A percentile compares a stretch with the other conserved stretches of the same genome.
Conservation (phyloP, 2,888 invertebrate species). For the Lissocephala sabroskyi region DNA sequence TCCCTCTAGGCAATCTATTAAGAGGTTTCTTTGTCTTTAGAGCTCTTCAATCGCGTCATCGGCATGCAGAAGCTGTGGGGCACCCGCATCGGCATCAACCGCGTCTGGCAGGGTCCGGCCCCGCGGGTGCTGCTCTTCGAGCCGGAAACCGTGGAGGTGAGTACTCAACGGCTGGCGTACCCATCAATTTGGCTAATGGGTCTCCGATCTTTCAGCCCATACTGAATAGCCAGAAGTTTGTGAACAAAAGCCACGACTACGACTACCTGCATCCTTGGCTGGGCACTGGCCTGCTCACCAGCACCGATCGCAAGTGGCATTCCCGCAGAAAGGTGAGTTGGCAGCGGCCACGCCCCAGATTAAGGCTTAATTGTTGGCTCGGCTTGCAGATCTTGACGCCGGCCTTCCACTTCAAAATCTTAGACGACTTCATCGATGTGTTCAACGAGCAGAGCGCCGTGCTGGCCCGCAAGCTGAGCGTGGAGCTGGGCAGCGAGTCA, state of each 20-base stretch:
- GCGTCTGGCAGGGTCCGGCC: slow-evolving; percentile 73
- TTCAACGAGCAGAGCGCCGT: slow-evolving; percentile 77
- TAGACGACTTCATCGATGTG: slow-evolving; percentile 79
- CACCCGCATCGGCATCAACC: slow-evolving; percentile 73
- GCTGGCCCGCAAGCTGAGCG: slow-evolving; percentile 74
- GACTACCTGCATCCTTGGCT: slow-evolving; percentile 76
- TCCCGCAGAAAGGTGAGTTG: slow-evolving; percentile 74
- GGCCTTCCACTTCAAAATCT: slow-evolving; percentile 80
- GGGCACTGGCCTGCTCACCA: slow-evolving; percentile 75
- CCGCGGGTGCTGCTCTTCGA: slow-evolving; percentile 74
- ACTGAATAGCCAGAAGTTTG: slow-evolving; percentile 75
- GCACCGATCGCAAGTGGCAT: slow-evolving; percentile 77
- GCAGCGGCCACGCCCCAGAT: no score
- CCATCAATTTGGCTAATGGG: no score
- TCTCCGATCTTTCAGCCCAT: no score
- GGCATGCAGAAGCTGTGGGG: slow-evolving; percentile 74
- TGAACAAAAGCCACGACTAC: slow-evolving; percentile 77
- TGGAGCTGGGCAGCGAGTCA: slow-evolving; percentile 68
- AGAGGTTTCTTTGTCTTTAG: slow-evolving; percentile 47
- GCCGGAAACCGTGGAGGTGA: slow-evolving; percentile 74
- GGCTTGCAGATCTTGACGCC: slow-evolving; percentile 76
- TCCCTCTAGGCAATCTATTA: neutral
- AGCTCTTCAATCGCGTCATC: slow-evolving; percentile 74
- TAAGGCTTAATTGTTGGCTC: neutral
- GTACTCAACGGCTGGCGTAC: no score